phyloP scores from a whole-genome alignment of 2,888 invertebrate species.

The Sphaeridia pumilis region DNA sequence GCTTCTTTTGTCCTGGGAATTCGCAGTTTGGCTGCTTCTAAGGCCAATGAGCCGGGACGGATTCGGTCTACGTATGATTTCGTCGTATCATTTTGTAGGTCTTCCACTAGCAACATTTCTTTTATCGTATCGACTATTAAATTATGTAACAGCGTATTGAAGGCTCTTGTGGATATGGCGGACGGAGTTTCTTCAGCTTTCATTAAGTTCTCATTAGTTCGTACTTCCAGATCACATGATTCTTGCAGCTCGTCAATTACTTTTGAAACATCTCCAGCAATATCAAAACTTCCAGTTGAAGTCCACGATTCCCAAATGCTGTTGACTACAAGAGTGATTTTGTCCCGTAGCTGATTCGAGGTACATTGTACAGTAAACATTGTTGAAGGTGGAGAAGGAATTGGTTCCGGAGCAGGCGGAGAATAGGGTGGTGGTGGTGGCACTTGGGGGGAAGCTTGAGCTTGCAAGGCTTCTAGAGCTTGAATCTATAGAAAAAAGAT shows the following conservation, averaged over 20 bases:
- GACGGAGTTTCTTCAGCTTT: slow-evolving; percentile 2
- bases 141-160: slow-evolving; percentile 19
- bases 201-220: not conserved
- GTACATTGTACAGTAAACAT: slow-evolving; percentile 4
- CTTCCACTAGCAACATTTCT: slow-evolving; percentile 17
- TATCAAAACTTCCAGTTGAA: not conserved
- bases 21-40: slow-evolving; percentile 22
- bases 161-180: slow-evolving; percentile 14
- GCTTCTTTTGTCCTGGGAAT: slow-evolving; percentile 22
- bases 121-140: slow-evolving; percentile 22
- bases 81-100: not conserved
- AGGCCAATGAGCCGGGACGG: slow-evolving; percentile 27
- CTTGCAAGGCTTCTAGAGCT: slow-evolving; percentile 21
- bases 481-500: slow-evolving; percentile 17
- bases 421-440: slow-evolving; percentile 31
- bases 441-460: slow-evolving; percentile 14
- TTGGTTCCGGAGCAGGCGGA: slow-evolving; percentile 22
- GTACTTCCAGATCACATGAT: too few species aligned
- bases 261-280: not conserved
- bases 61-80: slow-evolving; percentile 21
- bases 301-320: slow-evolving; percentile 1
- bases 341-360: not conserved
- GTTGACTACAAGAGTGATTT: not conserved
- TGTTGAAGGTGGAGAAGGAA: not conserved
- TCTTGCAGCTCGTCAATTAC: not conserved